Evolutionary conservation across 2,888 invertebrate species (phyloP), one percentile per base, ranked within the genome.

Genomic region (Leptopterna dolabrata): DNA sequence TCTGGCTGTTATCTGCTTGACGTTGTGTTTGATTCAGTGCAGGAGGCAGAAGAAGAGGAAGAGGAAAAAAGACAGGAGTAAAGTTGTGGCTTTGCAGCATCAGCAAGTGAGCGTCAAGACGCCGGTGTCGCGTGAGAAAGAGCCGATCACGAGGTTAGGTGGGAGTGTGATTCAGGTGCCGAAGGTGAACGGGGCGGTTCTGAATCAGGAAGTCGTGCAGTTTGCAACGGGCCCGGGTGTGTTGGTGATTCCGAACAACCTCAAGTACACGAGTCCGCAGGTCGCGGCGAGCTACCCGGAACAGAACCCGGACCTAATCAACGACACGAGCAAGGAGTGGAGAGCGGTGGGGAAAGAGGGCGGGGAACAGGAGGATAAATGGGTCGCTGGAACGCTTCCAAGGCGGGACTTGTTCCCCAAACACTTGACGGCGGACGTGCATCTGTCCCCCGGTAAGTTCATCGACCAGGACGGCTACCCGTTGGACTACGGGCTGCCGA

Each of bases 381-480:
- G 55, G 90, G 47, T 29, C 41, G 89, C 7, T 88, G 90, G 94
- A 93, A 90, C 91, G 92, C 88, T 93, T 92, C 90, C 91, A 92
- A 88, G 88, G 85, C 92, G 92, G 90, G 93, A 92, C 88, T 92
- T 94, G 91, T 94, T 94, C 90, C 94, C 89, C 27, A 90, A 90
- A 16, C 95, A 95, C 90, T 89, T 90, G 71, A 94, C 95, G 13
- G 95, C 95, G 7, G 95, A 95, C 91, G 95, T 95, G 14, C 95
- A 95, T 91, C 92, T 96, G 83, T 95, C 95, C 91, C 95, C 95
- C 0, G 95, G 95, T 24, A 92, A 92, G 83, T 95, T 96, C 91
- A 92, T 96, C 90, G 95, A 95, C 90, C 94, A 94, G 89, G 96
- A 96, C 89, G 96, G 95, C n/a, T 95, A 95, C 91, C 96, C 96